Conservation (phyloP, 2,888 invertebrate genomes). For the Ormyrus thymus region DNA sequence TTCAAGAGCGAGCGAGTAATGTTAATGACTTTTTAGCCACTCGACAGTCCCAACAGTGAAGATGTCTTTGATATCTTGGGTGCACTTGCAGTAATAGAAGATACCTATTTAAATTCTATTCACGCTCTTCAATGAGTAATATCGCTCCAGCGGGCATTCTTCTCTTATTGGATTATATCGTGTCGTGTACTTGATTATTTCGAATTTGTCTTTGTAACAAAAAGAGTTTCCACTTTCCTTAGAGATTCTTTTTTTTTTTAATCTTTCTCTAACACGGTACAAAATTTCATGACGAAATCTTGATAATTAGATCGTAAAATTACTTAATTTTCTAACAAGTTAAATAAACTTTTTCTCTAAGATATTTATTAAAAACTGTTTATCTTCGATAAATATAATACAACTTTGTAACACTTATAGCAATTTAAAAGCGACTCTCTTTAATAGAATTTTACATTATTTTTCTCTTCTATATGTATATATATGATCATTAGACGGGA, state of each 20-base stretch:
- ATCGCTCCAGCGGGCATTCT: conserved; percentile 50
- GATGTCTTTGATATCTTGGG: conserved; percentile 53
- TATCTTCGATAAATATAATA: conserved; percentile 55
- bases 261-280: conserved; percentile 47
- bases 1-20: conserved; percentile 24
- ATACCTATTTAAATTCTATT: conserved; percentile 52
- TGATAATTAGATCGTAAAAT: conserved; percentile 48
- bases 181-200: conserved; percentile 14
- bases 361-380: conserved; percentile 56
- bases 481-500: background rate
- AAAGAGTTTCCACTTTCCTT: conserved; percentile 13
- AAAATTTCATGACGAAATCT: conserved; percentile 51
- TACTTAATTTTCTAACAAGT: conserved; percentile 51
- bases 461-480: conserved; percentile 20
- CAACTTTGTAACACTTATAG: conserved; percentile 57
- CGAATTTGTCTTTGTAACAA: conserved; percentile 16
- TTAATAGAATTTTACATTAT: conserved; percentile 36
- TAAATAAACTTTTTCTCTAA: conserved; percentile 53
- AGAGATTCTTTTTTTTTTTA: conserved; percentile 15
- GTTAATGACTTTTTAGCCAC: conserved; percentile 36
- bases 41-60: conserved; percentile 51
- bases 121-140: conserved; percentile 51
- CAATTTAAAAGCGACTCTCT: conserved; percentile 53
- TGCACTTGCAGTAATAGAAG: conserved; percentile 56
- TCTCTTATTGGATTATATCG: conserved; percentile 37